phyloP scores from a whole-genome alignment of 2,113 vertebrate species.

The Callipepla californica region DNA sequence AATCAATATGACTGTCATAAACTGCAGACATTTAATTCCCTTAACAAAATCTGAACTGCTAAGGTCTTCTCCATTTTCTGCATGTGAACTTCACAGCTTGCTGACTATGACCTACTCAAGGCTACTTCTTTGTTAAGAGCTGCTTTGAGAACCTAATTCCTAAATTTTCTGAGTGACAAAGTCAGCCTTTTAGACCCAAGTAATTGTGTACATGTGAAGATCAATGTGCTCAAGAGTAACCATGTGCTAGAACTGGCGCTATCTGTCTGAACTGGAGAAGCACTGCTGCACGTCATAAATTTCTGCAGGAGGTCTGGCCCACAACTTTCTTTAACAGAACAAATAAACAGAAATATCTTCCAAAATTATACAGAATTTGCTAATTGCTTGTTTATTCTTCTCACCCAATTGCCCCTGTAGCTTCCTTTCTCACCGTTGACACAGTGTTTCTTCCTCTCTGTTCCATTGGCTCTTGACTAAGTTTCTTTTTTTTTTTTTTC shows the following conservation, averaged over 20 bases:
- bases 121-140: neutral
- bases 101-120: neutral
- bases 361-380: neutral
- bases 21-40: constrained; percentile 20
- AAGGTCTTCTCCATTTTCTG: neutral
- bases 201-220: neutral
- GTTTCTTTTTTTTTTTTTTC: neutral
- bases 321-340: neutral
- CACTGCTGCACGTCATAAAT: neutral
- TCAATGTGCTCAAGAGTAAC: neutral
- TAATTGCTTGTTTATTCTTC: neutral
- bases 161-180: neutral
- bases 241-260: accelerated
- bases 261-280: neutral
- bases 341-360: neutral
- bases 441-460: neutral
- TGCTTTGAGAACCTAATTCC: neutral
- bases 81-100: neutral
- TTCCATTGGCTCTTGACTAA: accelerated
- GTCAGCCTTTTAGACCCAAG: accelerated
- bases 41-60: neutral
- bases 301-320: neutral
- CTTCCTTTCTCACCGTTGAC: neutral
- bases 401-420: accelerated
- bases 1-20: constrained; percentile 14